These are phyloP conservation scores for Perccottus glenii DNA, from an alignment of 2,113 vertebrate genomes.

Conservation along the genomic window DNA sequence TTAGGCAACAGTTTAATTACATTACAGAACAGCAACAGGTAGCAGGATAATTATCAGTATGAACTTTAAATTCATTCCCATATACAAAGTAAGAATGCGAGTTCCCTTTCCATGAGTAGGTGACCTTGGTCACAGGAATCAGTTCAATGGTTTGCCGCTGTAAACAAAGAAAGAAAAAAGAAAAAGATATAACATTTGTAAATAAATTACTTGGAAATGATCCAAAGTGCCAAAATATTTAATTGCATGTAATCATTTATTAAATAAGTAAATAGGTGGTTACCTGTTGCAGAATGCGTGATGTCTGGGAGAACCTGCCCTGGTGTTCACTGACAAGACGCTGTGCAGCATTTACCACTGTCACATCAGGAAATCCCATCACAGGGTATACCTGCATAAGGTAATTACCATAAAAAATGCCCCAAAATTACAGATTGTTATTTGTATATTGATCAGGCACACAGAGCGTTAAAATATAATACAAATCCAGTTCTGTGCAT, in stretches of 20 bases:
- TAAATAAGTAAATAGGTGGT: constrained; percentile 4
- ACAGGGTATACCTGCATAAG: constrained; percentile 76
- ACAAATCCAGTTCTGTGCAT: too few relatives aligned
- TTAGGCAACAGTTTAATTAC: constrained; percentile 32
- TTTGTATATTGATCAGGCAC: too few relatives aligned
- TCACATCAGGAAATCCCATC: constrained; percentile 73
- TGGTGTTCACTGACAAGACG: constrained; percentile 79
- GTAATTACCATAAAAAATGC: background rate
- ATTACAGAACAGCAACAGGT: constrained; percentile 79
- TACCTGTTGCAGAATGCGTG: constrained; percentile 84
- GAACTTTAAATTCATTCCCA: constrained; percentile 79
- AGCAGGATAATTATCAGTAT: constrained; percentile 76
- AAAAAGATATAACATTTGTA: background rate
- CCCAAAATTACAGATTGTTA: too few relatives aligned
- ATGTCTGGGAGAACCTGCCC: constrained; percentile 62
- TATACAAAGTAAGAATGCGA: constrained; percentile 77
- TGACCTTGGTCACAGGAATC: constrained; percentile 81
- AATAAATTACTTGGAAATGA: too few relatives aligned
- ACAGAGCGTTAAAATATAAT: too few relatives aligned
- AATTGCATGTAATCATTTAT: too few relatives aligned
- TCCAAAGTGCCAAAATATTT: background rate
- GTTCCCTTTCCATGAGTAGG: constrained; percentile 78
- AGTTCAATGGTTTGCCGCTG: constrained; percentile 83
- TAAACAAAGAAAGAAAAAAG: constrained; percentile 33
- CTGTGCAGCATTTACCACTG: constrained; percentile 71